Evolutionary conservation across 2,888 invertebrate species (phyloP).

Genomic region (Steinernema carpocapsae): DNA sequence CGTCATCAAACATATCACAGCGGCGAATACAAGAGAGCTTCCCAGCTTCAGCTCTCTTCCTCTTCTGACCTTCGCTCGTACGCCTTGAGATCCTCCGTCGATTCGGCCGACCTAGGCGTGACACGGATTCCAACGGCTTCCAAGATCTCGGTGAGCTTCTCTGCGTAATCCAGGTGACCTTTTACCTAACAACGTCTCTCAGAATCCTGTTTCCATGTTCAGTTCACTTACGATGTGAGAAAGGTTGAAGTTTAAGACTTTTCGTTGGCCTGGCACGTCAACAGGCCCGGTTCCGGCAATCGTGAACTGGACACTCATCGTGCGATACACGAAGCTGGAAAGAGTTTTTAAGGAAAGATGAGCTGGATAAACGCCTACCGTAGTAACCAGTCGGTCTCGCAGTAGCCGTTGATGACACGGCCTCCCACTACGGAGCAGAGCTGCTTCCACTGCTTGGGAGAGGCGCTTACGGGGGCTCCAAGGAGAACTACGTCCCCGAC

Average conservation of each 20-base stretch:
- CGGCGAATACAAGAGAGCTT: too few relatives aligned
- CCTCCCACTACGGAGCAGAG: constrained; percentile 74
- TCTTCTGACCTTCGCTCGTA: constrained; percentile 19
- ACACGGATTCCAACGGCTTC: constrained; percentile 61
- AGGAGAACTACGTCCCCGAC: constrained; percentile 77
- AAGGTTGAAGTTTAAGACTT: constrained; percentile 75
- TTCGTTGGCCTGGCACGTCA: constrained; percentile 70
- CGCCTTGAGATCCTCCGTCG: constrained; percentile 37
- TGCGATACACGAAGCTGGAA: constrained; percentile 74
- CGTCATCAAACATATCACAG: too few relatives aligned
- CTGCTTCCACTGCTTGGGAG: constrained; percentile 73
- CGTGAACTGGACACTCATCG: constrained; percentile 74
- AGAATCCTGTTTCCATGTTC: too few relatives aligned
- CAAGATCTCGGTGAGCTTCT: constrained; percentile 63
- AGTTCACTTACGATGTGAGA: constrained; percentile 74
- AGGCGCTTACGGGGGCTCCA: constrained; percentile 75
- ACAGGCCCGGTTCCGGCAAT: constrained; percentile 76
- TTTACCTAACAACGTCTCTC: constrained; percentile 49
- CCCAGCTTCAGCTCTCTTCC: neutral
- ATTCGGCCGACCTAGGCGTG: constrained; percentile 36
- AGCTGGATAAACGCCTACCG: constrained; percentile 66
- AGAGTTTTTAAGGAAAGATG: neutral
- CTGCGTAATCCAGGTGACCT: constrained; percentile 66
- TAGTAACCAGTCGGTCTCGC: constrained; percentile 76
- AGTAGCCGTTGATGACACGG: constrained; percentile 76